Base-by-base conservation (phyloP, 2,113 vertebrate species). In the Pionites leucogaster region DNA sequence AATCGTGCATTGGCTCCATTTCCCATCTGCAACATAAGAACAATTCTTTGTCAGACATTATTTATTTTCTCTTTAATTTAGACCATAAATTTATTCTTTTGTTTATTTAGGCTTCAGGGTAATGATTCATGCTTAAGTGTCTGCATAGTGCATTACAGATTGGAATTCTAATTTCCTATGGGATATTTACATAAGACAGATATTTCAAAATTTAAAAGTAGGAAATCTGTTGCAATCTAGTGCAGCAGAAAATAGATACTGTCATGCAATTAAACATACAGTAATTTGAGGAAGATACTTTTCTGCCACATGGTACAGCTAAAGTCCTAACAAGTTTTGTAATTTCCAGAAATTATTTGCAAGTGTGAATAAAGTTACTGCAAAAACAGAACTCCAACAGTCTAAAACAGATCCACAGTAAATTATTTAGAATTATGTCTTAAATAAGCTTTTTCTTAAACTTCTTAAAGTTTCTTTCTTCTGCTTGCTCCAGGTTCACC, bases 41-140 rank as follows among this genome's bases (percentile, higher is more conserved):
- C 63, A 92, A 57, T 81, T 88, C 67, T 88, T 72, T 68, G 53
- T 57, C 53, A 62, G 70, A 57, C 0, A 0, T 50, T 86, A 59
- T 90, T 91, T 82, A 71, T 86, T 91, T 79, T 82, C 31, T 20
- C 10, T 94, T 79, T 64, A 67, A 75, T 94, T 84, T 68, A 65
- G 25, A 69, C 18, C 44, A 64, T 76, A 82, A 93, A 90, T 88
- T 76, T 57, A 92, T 24, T 39, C 8, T 49, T 88, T 52, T 88
- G 33, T 82, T 87, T 85, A 49, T 85, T 95, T 93, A 85, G 74
- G 76, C 57, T 70, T 82, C 70, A 85, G 19, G 44, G 68, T 25
- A 69, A 74, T 75, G n/a, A 85, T 90, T 87, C 5, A 2, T 69
- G 24, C 27, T 78, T 75, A 23, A 52, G 14, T 52, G 44, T 79